Percentiles rank a stretch among this genome's conserved stretches.
Evolutionary conservation across 2,797 vertebrate genomes (phyloP).

Genomic region (Halcyon smyrnensis): DNA sequence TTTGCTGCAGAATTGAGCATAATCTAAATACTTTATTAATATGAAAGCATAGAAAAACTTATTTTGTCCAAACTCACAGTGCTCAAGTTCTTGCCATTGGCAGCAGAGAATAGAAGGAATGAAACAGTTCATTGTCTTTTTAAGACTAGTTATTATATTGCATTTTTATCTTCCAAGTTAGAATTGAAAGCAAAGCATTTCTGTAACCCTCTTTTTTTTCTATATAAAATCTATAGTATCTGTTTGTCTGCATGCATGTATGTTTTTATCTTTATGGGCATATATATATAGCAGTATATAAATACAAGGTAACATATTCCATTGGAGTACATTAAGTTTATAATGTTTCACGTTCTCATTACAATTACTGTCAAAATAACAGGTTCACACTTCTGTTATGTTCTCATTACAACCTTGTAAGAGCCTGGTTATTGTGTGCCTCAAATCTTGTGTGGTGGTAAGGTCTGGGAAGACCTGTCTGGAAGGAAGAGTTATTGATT

Average conservation of each 20-base stretch:
- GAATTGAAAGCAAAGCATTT: constrained; percentile 17
- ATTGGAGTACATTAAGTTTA: constrained; percentile 52
- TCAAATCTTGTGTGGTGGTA: no score
- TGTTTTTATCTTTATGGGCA: background rate
- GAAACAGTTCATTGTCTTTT: background rate
- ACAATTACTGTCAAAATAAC: constrained; percentile 72
- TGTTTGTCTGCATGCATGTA: background rate
- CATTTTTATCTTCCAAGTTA: background rate
- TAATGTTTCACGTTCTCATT: constrained; percentile 67
- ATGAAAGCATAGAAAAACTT: background rate
- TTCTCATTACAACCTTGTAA: constrained; percentile 53
- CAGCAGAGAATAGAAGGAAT: background rate
- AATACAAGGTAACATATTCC: background rate
- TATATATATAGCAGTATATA: background rate
- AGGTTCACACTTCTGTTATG: constrained; percentile 62
- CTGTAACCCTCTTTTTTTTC: background rate
- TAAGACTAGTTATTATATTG: background rate
- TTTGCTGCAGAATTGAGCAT: background rate
- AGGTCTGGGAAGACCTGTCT: no score
- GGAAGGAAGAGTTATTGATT: no score
- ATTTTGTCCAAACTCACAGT: background rate
- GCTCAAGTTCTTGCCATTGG: background rate
- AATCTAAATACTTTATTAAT: background rate
- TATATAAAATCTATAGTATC: background rate
- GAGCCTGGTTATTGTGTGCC: no score